These are phyloP conservation scores for Cyprinodon variegatus DNA, from an alignment of 2,113 vertebrate genomes.

Conservation along the genomic window DNA sequence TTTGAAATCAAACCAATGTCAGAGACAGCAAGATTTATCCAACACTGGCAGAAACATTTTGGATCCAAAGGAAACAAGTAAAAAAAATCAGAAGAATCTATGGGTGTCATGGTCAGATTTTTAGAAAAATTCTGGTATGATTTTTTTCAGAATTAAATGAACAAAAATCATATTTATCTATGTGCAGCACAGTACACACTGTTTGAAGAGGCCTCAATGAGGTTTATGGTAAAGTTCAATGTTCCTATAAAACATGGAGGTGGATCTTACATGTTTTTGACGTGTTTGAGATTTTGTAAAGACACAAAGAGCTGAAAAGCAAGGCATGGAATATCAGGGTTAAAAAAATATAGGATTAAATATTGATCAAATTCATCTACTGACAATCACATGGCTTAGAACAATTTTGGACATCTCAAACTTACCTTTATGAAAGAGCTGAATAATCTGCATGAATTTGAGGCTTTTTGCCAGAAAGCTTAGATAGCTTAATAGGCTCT, in stretches of 20 bases:
- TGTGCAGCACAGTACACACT: no score
- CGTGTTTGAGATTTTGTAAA: background rate
- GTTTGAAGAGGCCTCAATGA: no score
- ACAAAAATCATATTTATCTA: no score
- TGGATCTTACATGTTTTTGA: background rate
- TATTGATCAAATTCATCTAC: background rate
- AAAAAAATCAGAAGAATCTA: no score
- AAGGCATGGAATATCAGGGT: background rate
- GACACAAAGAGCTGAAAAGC: background rate
- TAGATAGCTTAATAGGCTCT: background rate
- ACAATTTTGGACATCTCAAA: background rate
- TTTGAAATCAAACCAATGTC: no score
- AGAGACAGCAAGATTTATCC: no score
- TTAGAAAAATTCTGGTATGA: no score
- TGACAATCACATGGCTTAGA: background rate
- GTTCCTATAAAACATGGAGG: background rate
- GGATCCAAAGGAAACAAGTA: no score
- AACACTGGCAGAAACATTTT: no score
- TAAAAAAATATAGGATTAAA: background rate
- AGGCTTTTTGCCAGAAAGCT: background rate
- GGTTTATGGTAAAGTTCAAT: background rate
- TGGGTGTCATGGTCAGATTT: no score
- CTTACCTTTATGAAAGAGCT: background rate
- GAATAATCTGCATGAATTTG: background rate
- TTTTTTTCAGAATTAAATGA: no score